Conservation (phyloP, 2,797 vertebrate species). For the Phaenicophaeus curvirostris region DNA sequence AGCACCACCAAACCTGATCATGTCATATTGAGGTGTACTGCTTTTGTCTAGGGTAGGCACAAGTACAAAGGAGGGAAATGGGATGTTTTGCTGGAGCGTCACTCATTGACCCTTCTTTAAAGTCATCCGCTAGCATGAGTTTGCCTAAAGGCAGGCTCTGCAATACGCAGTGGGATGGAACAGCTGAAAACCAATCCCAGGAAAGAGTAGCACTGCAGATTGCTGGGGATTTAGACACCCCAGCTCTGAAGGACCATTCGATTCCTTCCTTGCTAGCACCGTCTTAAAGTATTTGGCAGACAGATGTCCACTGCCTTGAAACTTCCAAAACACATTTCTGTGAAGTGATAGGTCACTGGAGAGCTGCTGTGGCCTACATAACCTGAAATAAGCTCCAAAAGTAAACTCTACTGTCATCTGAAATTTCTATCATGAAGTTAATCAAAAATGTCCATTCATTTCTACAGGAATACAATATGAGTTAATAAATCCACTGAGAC, state of each 20-base stretch:
- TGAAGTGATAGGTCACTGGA: slow-evolving; percentile 36
- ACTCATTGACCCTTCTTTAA: not conserved
- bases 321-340: slow-evolving; percentile 43
- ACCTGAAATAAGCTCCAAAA: slow-evolving; percentile 56
- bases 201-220: not conserved
- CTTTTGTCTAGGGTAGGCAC: not conserved
- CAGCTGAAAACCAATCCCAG: not conserved
- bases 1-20: not conserved
- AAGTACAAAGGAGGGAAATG: not conserved
- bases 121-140: not conserved
- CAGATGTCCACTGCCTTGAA: slow-evolving; percentile 14
- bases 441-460: slow-evolving; percentile 67
- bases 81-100: rapidly evolving
- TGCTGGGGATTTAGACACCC: not conserved
- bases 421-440: slow-evolving; percentile 71
- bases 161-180: not conserved
- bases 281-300: slow-evolving; percentile 40
- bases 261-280: not conserved
- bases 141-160: not conserved
- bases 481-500: slow-evolving; percentile 71
- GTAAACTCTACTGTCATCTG: slow-evolving; percentile 64
- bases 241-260: not conserved
- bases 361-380: slow-evolving; percentile 41
- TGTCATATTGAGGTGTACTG: not conserved
- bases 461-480: slow-evolving; percentile 51